phyloP scores from a whole-genome alignment of 2,888 invertebrate genomes.

The Mesoligia furuncula region DNA sequence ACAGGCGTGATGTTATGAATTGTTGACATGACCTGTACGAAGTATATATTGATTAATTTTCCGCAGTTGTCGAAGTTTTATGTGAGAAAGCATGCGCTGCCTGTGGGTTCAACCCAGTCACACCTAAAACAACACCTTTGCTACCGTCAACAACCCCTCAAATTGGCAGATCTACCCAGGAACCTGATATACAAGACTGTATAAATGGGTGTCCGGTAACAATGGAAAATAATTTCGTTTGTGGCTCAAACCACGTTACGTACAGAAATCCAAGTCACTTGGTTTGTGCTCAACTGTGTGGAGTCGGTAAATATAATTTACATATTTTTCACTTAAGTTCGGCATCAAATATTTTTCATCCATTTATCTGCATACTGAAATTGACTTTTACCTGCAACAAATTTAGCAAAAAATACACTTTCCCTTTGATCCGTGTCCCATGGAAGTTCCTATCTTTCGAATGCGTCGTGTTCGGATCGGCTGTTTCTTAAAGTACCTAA shows the following conservation, averaged over 20 bases:
- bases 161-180: constrained; percentile 11
- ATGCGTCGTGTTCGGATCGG: not conserved
- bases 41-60: constrained; percentile 10
- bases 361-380: not conserved
- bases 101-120: constrained; percentile 33
- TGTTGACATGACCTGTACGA: not conserved
- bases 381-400: not conserved
- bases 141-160: constrained; percentile 3
- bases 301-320: constrained; percentile 73
- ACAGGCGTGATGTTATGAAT: not conserved
- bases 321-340: not conserved
- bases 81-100: constrained; percentile 53
- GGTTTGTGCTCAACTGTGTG: constrained; percentile 81
- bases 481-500: not conserved
- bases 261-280: constrained; percentile 81
- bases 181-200: constrained; percentile 48
- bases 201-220: constrained; percentile 74
- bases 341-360: not conserved
- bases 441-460: not conserved
- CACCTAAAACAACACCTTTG: constrained; percentile 26
- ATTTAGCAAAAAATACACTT: not conserved
- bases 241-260: constrained; percentile 81
- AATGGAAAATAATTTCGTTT: constrained; percentile 84
- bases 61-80: constrained; percentile 53
- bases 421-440: not conserved